phyloP scores from a whole-genome alignment of 2,888 invertebrate genomes.

The Therioaphis trifolii region DNA sequence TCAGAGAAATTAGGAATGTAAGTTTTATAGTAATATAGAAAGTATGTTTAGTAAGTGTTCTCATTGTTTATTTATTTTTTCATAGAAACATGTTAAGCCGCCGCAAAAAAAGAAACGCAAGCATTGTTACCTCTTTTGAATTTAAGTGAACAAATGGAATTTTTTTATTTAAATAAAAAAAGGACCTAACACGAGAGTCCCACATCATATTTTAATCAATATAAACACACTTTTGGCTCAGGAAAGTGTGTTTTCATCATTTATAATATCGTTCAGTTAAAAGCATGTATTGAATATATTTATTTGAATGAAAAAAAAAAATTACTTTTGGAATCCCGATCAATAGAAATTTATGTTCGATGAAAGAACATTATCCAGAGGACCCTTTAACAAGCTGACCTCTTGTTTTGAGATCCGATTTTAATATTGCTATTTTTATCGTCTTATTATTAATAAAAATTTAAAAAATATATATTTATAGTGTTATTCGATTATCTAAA shows the following conservation, averaged over 20 bases:
- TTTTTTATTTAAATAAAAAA: slow-evolving; percentile 56
- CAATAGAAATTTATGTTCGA: slow-evolving; percentile 55
- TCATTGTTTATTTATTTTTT: slow-evolving; percentile 41
- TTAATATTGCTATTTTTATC: slow-evolving; percentile 61
- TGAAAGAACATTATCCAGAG: slow-evolving; percentile 49
- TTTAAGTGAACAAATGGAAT: slow-evolving; percentile 55
- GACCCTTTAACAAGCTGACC: slow-evolving; percentile 55
- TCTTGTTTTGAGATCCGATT: slow-evolving; percentile 57
- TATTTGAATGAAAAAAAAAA: slow-evolving; percentile 52
- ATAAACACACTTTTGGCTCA: slow-evolving; percentile 47
- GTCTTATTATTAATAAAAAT: slow-evolving; percentile 57
- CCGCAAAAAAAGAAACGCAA: slow-evolving; percentile 54
- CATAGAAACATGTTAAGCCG: slow-evolving; percentile 54
- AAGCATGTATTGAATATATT: slow-evolving; percentile 61
- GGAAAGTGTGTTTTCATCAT: slow-evolving; percentile 58
- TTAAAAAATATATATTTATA: slow-evolving; percentile 55
- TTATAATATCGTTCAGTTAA: slow-evolving; percentile 58
- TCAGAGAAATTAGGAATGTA: slow-evolving; percentile 93
- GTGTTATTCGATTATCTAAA: slow-evolving; percentile 60
- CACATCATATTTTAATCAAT: slow-evolving; percentile 56
- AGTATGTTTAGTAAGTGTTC: background rate
- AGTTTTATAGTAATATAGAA: background rate
- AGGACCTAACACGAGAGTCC: slow-evolving; percentile 50
- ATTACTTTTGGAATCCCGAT: slow-evolving; percentile 56
- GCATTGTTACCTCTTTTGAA: slow-evolving; percentile 60